Evolutionary conservation across 2,797 vertebrate genomes (phyloP), one percentile per base, ranked within the genome.

Genomic region (Spinus pinus): DNA sequence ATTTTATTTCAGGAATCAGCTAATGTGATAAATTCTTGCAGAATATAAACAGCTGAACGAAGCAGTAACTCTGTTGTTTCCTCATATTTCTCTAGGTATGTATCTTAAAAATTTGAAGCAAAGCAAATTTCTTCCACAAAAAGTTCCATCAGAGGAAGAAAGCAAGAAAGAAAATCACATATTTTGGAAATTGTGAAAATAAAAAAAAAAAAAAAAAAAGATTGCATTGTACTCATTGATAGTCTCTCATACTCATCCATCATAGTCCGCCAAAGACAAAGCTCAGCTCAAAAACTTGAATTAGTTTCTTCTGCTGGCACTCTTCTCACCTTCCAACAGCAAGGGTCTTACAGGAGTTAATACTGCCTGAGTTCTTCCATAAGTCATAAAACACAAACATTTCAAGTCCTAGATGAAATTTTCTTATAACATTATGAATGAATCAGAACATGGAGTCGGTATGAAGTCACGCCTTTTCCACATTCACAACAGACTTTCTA

Each of bases 151-250:
- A 70, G 28, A 41, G 14, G 22, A 78, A 83, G 39, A 57, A 77
- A 23, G 2, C 16, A 84, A n/a, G 46, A n/a, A 86, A 51, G 4
- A 20, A 82, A 73, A 69, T 31, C 10, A 41, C 21, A 19, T 19
- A 33, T 21, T 72, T 71, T 44, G 51, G 41, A 67, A 79, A 47
- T 66, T 44, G 46, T 12, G 5, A 16, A 51, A n/a, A n/a, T n/a
- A 22, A n/a, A 54, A 2, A 2, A 5, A 10, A 47, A 20, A n/a
- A 20, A 17, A 18, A 23, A 17, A 18, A 19, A 10, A 3, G 2
- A 15, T 67, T 56, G 27, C 27, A 12, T 61, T 81, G 7, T 17
- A 54, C 6, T 67, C 33, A 67, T 35, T 30, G 19, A 42, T 42
- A 44, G 20, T 62, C 6, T 39, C 39, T 85, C 35, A 50, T 47